Evolutionary conservation across 2,888 invertebrate species (phyloP).

Genomic region (Chymomyza caudatula): DNA sequence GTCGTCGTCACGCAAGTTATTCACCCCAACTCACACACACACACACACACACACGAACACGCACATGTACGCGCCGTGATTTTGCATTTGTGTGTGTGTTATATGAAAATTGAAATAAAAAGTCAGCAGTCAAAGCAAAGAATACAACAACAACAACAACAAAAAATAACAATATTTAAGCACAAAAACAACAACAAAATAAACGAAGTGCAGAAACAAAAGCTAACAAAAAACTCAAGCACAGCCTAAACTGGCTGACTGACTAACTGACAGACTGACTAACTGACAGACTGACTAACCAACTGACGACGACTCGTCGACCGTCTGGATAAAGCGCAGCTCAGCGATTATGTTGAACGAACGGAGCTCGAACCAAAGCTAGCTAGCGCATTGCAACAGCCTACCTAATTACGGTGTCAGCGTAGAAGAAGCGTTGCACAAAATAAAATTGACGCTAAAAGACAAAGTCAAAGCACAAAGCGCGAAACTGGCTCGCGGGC

Average conservation of each 20-base stretch:
- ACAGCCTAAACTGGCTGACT: background rate
- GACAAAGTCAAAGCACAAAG: conserved; percentile 31
- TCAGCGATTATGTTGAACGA: background rate
- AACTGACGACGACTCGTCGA: background rate
- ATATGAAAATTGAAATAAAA: conserved; percentile 45
- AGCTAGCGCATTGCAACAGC: conserved; percentile 6
- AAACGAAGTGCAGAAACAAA: conserved; percentile 36
- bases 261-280: background rate
- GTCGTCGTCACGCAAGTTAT: conserved; percentile 71
- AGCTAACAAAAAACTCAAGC: conserved; percentile 15
- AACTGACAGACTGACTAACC: background rate
- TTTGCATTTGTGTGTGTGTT: conserved; percentile 24
- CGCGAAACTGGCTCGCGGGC: conserved; percentile 56
- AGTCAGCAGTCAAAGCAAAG: conserved; percentile 38
- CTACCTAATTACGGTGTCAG: conserved; percentile 57
- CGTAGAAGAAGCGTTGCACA: conserved; percentile 24
- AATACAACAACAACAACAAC: conserved; percentile 69
- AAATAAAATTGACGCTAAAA: conserved; percentile 62
- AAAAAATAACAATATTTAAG: conserved; percentile 41
- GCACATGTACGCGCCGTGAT: conserved; percentile 46
- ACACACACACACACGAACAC: conserved; percentile 46
- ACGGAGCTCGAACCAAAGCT: too few relatives aligned
- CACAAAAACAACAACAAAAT: conserved; percentile 44
- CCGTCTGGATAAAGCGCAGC: background rate
- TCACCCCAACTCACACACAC: conserved; percentile 60